These are phyloP conservation scores for Tenthredo notha DNA, from an alignment of 2,888 invertebrate species.

Conservation along the genomic window DNA sequence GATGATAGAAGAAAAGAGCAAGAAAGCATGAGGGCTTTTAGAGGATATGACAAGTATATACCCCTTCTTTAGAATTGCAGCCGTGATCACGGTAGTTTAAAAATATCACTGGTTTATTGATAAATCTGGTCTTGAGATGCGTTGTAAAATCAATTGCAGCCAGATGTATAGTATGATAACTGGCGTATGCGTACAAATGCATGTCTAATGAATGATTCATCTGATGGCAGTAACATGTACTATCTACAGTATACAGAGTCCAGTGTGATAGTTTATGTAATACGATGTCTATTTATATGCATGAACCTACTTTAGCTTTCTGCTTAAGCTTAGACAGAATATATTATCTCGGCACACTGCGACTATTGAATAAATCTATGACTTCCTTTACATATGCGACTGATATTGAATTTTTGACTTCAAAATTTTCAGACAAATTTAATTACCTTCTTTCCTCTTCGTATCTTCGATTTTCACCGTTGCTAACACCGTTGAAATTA, in stretches of 20 bases:
- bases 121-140: conserved; percentile 66
- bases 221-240: conserved; percentile 42
- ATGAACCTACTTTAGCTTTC: conserved; percentile 26
- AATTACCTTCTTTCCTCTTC: conserved; percentile 73
- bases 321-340: conserved; percentile 34
- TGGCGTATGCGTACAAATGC: conserved; percentile 15
- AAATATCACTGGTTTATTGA: conserved; percentile 59
- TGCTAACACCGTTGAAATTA: conserved; percentile 66
- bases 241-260: conserved; percentile 33
- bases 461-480: conserved; percentile 69
- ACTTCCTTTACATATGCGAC: neutral
- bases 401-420: neutral
- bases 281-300: conserved; percentile 56
- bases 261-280: conserved; percentile 57
- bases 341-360: conserved; percentile 25
- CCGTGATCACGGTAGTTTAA: neutral
- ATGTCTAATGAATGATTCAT: conserved; percentile 46
- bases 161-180: conserved; percentile 21
- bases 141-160: conserved; percentile 63
- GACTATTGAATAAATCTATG: neutral
- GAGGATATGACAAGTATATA: neutral
- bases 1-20: neutral
- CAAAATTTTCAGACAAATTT: conserved; percentile 55
- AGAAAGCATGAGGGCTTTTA: neutral
- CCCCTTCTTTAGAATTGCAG: neutral